These are phyloP conservation scores for Eupristina koningsbergeri DNA, from an alignment of 1,140 invertebrate species.

Conservation along the genomic window DNA sequence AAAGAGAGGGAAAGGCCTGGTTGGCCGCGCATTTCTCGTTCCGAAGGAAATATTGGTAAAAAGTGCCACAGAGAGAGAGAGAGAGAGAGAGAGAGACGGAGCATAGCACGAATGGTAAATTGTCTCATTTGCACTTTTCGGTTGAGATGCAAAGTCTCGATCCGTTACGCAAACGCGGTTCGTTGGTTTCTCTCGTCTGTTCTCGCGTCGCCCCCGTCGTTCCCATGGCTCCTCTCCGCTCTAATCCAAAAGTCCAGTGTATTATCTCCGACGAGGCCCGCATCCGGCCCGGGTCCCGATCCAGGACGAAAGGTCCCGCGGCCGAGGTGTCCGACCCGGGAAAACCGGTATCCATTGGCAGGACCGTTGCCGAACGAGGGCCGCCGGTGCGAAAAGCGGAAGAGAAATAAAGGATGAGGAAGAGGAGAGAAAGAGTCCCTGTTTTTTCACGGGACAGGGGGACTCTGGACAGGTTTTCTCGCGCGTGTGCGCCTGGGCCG, in stretches of 20 bases:
- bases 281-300: slow-evolving; percentile 64
- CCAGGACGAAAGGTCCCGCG: slow-evolving; percentile 55
- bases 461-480: slow-evolving; percentile 40
- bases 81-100: not conserved
- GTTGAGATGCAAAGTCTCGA: not conserved
- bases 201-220: not conserved
- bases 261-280: slow-evolving; percentile 12
- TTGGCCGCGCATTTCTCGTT: too few relatives aligned
- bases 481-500: not conserved
- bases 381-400: slow-evolving; percentile 46
- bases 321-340: slow-evolving; percentile 67
- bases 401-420: not conserved
- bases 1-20: too few relatives aligned
- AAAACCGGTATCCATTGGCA: slow-evolving; percentile 71
- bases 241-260: too few relatives aligned
- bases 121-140: slow-evolving; percentile 42
- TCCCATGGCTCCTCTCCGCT: not conserved
- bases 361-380: slow-evolving; percentile 67
- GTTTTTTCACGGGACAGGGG: slow-evolving; percentile 41
- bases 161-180: slow-evolving; percentile 20
- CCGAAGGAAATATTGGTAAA: too few relatives aligned
- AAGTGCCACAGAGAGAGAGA: not conserved
- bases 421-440: not conserved
- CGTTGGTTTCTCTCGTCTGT: not conserved
- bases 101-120: too few relatives aligned